phyloP scores from a whole-genome alignment of 1,140 invertebrate species.

The Lordiphosa stackelbergi region DNA sequence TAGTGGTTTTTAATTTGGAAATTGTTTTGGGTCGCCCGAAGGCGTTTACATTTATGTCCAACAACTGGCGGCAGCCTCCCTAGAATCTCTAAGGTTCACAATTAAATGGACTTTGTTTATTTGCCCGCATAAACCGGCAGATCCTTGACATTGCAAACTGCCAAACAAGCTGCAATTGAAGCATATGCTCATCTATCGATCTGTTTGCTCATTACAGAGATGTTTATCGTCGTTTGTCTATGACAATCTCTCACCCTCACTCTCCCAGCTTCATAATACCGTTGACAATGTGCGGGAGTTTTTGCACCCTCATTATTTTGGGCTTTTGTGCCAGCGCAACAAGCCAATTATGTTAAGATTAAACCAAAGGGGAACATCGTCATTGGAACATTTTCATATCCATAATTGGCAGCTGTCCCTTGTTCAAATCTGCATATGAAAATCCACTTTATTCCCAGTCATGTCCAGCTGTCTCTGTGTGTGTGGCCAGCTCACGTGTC shows the following conservation, averaged over 20 bases:
- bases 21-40: conserved; percentile 59
- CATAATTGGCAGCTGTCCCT: conserved; percentile 55
- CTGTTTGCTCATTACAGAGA: conserved; percentile 55
- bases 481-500: conserved; percentile 64
- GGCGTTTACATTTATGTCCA: conserved; percentile 60
- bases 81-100: conserved; percentile 7
- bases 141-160: conserved; percentile 19
- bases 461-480: conserved; percentile 52
- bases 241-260: conserved; percentile 30
- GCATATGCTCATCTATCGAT: conserved; percentile 55
- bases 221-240: conserved; percentile 63
- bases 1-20: conserved; percentile 75
- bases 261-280: conserved; percentile 14
- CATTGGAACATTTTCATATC: conserved; percentile 21
- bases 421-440: conserved; percentile 55
- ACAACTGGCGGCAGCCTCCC: conserved; percentile 43
- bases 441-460: conserved; percentile 24
- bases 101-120: conserved; percentile 36
- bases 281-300: conserved; percentile 43
- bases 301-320: conserved; percentile 66
- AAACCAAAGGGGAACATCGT: conserved; percentile 28
- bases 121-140: conserved; percentile 34
- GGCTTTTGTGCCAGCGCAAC: conserved; percentile 58
- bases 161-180: conserved; percentile 65
- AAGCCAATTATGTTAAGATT: conserved; percentile 70